Conservation (phyloP, 1,140 invertebrate species). For the Leguminivora glycinivorella region DNA sequence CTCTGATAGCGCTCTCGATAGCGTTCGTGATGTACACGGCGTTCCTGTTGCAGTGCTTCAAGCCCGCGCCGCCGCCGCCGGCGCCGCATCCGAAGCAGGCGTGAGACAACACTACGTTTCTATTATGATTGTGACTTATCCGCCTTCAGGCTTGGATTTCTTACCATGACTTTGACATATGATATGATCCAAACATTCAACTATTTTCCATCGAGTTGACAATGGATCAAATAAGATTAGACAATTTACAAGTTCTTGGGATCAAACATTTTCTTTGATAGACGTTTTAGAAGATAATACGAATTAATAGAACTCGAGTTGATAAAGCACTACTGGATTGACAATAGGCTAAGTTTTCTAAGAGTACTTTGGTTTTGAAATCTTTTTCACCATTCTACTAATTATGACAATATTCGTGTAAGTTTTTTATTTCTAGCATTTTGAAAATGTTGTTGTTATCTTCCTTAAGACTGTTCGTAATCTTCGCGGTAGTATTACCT, state of each 20-base stretch:
- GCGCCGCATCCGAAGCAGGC: slow-evolving; percentile 83
- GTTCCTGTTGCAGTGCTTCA: slow-evolving; percentile 94
- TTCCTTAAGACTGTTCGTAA: slow-evolving; percentile 57
- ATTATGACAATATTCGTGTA: slow-evolving; percentile 37
- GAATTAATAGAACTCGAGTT: slow-evolving; percentile 30
- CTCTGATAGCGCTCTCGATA: slow-evolving; percentile 89
- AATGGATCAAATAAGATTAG: slow-evolving; percentile 37
- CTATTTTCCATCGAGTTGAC: slow-evolving; percentile 27
- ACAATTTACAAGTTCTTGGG: slow-evolving; percentile 52
- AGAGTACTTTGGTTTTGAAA: slow-evolving; percentile 32
- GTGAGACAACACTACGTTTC: slow-evolving; percentile 60
- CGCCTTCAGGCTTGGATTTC: slow-evolving; percentile 18
- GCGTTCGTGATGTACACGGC: slow-evolving; percentile 94
- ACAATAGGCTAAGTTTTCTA: slow-evolving; percentile 32
- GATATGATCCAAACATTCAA: slow-evolving; percentile 2
- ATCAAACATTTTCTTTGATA: slow-evolving; percentile 58
- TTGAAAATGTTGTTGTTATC: slow-evolving; percentile 41
- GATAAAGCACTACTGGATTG: slow-evolving; percentile 37
- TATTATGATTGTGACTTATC: slow-evolving; percentile 15
- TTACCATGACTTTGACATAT: slow-evolving; percentile 28
- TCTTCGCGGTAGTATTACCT: slow-evolving; percentile 40
- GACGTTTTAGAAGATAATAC: slow-evolving; percentile 41
- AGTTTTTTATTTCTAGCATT: slow-evolving; percentile 51
- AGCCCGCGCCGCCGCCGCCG: slow-evolving; percentile 80
- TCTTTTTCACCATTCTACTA: slow-evolving; percentile 32